phyloP scores from a whole-genome alignment of 1,140 invertebrate species.

The Temnothorax nylanderi region DNA sequence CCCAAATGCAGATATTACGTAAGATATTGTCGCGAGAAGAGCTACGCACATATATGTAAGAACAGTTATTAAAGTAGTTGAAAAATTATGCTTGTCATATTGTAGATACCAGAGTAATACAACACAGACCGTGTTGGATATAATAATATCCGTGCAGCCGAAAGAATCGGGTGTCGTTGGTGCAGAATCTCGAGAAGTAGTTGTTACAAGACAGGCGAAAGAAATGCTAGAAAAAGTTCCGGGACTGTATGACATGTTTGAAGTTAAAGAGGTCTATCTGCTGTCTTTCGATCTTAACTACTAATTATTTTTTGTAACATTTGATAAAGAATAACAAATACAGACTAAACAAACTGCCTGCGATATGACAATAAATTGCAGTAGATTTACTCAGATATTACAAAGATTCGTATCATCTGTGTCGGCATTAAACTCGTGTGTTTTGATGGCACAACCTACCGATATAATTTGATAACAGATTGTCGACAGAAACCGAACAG shows the following conservation, averaged over 20 bases:
- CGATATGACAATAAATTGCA: no score
- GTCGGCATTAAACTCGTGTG: no score
- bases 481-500: no score
- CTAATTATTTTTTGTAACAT: background rate
- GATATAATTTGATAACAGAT: no score
- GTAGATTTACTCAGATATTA: no score
- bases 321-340: background rate
- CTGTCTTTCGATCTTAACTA: background rate
- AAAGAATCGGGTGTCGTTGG: slow-evolving; percentile 89
- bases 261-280: slow-evolving; percentile 87
- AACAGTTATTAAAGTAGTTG: background rate
- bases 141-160: slow-evolving; percentile 93
- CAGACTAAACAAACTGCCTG: background rate
- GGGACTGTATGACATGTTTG: slow-evolving; percentile 89
- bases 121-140: slow-evolving; percentile 91
- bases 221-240: slow-evolving; percentile 92
- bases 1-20: slow-evolving; percentile 92
- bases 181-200: slow-evolving; percentile 90
- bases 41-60: background rate
- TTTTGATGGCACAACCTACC: no score
- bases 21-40: background rate
- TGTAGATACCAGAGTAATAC: slow-evolving; percentile 91
- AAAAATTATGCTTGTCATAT: background rate
- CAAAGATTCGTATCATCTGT: no score
- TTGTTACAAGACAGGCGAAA: slow-evolving; percentile 87